Percentiles rank a stretch among this genome's conserved stretches.
These are phyloP conservation scores for Erebia ligea DNA, from an alignment of 2,888 invertebrate genomes.

Conservation along the genomic window DNA sequence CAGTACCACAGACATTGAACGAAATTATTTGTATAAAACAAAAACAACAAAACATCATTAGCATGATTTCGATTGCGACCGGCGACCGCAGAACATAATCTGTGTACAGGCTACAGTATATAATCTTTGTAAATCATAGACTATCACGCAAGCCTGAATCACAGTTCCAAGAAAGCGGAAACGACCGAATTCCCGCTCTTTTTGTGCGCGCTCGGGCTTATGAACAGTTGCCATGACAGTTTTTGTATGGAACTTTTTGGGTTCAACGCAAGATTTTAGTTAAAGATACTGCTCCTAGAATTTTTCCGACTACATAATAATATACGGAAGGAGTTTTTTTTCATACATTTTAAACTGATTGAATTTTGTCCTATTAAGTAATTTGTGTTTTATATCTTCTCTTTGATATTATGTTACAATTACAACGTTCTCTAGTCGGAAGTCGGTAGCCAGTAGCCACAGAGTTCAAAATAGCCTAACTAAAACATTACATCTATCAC, in stretches of 20 bases:
- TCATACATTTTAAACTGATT: too few species aligned
- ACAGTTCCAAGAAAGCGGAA: conserved; percentile 80
- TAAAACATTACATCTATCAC: too few species aligned
- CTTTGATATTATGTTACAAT: too few species aligned
- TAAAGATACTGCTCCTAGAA: neutral
- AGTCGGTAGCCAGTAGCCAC: too few species aligned
- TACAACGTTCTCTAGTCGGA: too few species aligned
- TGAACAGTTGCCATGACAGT: conserved; percentile 39
- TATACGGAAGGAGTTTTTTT: neutral
- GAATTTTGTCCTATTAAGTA: too few species aligned
- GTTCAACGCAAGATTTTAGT: neutral
- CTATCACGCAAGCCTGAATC: conserved; percentile 77
- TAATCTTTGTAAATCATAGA: conserved; percentile 71
- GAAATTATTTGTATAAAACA: conserved; percentile 50
- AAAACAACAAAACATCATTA: conserved; percentile 43
- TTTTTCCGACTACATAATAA: neutral
- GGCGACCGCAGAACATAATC: conserved; percentile 40
- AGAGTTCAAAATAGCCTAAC: too few species aligned
- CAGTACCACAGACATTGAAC: conserved; percentile 14
- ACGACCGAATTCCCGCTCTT: conserved; percentile 71
- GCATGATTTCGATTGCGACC: conserved; percentile 38
- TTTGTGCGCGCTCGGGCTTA: conserved; percentile 66
- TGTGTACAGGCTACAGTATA: conserved; percentile 34
- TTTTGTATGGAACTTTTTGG: conserved; percentile 20
- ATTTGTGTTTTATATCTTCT: too few species aligned